Evolutionary conservation across 2,888 invertebrate genomes (phyloP), one percentile per base, ranked within the genome.

Genomic region (Esperia sulphurella): DNA sequence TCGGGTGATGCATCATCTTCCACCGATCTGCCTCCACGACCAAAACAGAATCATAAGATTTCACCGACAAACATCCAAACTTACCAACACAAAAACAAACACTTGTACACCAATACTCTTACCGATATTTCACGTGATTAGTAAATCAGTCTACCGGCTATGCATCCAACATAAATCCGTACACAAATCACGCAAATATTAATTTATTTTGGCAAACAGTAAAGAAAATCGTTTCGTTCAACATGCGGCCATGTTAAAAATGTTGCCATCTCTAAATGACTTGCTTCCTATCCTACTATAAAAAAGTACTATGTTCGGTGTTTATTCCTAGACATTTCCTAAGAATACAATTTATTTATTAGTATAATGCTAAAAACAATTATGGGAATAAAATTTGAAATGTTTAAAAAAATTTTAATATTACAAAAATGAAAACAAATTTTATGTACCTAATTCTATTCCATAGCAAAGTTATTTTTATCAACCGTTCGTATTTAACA

Each of bases 171-270:
- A 81, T 79, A 77, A 74, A 84, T 79, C 81, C 82, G 82, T 79
- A 72, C 66, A 72, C 72, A 71, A 77, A 74, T 77, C 65, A 75
- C 73, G 75, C 76, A 73, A 72, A 66, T 70, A 61, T 74, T 64
- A 70, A 64, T 72, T 67, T 76, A 75, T 78, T 86, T 93, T 93
- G 94, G 93, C 93, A 91, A 94, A 94, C 93, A 94, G 92, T 93
- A 94, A 94, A 94, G 93, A 94, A 93, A 93, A 93, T 91, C 90
- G 91, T 90, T 90, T 91, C 78, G 88, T 92, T 92, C 94, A 94
- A 94, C 94, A 94, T 94, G 94, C 94, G 94, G 94, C 95, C 94
- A 95, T 94, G 94, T 94, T 95, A 93, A 83, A 80, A 83, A 79
- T 83, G 80, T 83, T 82, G 66, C 76, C 65, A 68, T 42, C 14